Base-by-base conservation (phyloP, 2,888 invertebrate genomes). In the Tachina grossa region DNA sequence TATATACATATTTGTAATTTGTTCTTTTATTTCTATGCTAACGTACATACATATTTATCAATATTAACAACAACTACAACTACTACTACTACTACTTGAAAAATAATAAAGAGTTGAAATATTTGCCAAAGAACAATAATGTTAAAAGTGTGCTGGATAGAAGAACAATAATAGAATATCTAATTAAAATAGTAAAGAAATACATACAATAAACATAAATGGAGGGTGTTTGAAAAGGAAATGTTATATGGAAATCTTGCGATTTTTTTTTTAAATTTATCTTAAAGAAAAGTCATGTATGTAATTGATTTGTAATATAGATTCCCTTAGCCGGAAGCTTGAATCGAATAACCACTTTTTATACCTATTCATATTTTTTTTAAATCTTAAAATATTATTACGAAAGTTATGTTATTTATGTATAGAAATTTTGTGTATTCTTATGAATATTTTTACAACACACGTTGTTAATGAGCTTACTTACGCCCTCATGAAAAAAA, bases 91-190 rank as follows among this genome's bases (percentile, higher is more conserved):
- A 31, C 31, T 76, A 65, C 49, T 71, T 63, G 71, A 63, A 53
- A 63, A 63, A 61, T 61, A 63, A 53, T 61, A 79, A 63, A 71
- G 39, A 71, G 63, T 53, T 69, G 49, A 75, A 75, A 19, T 68
- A 75, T 81, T 81, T 68, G 81, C 68, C 57, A 75, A 81, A 81
- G 81, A 75, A 81, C 75, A 81, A 74, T 59, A 81, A 75, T 68
- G 68, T 75, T 69, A 61, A 41, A 61, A 68, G 81, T 81, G 68
- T 81, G 68, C 69, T 75, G 81, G 39, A 61, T 47, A 74, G n/a
- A 80, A 81, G 43, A 31, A 31, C 59, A 68, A 68, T 81, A 81
- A 66, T 66, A 66, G 57, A 80, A 72, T 57, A 72, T 72, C 31
- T 68, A 74, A 68, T 74, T 68, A 43, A 81, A 81, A 78, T 61